Base-by-base conservation (phyloP, 2,888 invertebrate genomes). In the Drosophila nigritarsus region DNA sequence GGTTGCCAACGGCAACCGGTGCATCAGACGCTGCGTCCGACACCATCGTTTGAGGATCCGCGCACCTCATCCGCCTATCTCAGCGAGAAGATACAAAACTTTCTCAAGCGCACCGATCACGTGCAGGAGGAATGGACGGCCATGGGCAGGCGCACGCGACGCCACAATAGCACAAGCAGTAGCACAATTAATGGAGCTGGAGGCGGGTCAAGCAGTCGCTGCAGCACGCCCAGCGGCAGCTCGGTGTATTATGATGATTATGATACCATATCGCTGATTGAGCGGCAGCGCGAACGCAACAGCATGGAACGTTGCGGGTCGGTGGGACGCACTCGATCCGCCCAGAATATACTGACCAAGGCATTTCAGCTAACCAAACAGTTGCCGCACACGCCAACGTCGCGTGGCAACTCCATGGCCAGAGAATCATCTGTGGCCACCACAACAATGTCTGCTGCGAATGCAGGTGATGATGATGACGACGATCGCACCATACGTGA, bases 61-160 rank as follows among this genome's bases (percentile, higher is more conserved):
- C 94, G 95, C 55, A 97, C 97, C 0, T 96, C 96, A 2, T 97
- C 97, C 0, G 96, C 96, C 68, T 95, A 95, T 80, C 93, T 98
- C 24, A 95, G 95, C 36, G 95, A 94, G 40, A 96, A 96, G 93
- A 97, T 98, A 62, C 95, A 96, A 64, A 96, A 95, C 89, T 98
- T 98, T 87, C 93, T 98, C 38, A 95, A 95, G 88, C 94, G 96
- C 75, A 97, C 97, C 4, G 97, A 98, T 93, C 97, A 97, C 92
- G 95, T 97, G 1, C 97, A 97, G 95, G 97, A 97, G 87, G 97
- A 97, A 90, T 98, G 97, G 97, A 94, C 95, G 65, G 94, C 95
- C 73, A 87, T 96, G 58, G 96, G 97, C 0, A 95, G 95, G 63
- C 82, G 86, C 15, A 81, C 85, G 58, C 82, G 84, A 34, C 74